phyloP scores from a whole-genome alignment of 2,113 vertebrate species.

The Solea senegalensis region DNA sequence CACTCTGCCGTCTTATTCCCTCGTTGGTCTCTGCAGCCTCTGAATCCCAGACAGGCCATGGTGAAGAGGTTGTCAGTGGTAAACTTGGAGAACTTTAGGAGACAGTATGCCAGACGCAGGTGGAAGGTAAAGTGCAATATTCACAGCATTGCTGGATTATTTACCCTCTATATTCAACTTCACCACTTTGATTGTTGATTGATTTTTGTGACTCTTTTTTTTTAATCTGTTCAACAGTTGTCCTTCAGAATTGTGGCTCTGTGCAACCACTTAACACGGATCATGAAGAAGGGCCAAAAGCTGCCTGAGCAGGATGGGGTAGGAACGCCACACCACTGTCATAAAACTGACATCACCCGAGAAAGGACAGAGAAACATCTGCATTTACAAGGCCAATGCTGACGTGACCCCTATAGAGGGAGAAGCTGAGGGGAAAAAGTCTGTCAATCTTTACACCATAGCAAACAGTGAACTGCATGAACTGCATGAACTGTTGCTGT shows the following conservation, averaged over 20 bases:
- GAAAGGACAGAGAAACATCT: too few species aligned
- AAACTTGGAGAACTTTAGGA: constrained; percentile 95
- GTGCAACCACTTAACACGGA: constrained; percentile 93
- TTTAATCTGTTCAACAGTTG: constrained; percentile 78
- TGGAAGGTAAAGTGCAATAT: constrained; percentile 89
- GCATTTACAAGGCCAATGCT: too few species aligned
- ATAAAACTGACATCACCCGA: neutral
- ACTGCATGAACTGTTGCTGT: too few species aligned
- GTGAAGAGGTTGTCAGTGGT: constrained; percentile 90
- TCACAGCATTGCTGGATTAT: neutral
- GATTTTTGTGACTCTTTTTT: neutral
- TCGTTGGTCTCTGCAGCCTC: constrained; percentile 81
- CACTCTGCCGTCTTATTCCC: constrained; percentile 14
- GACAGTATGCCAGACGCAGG: constrained; percentile 88
- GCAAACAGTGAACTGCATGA: too few species aligned
- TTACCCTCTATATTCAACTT: neutral
- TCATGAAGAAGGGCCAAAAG: constrained; percentile 85
- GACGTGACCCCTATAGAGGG: too few species aligned
- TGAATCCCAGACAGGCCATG: constrained; percentile 87
- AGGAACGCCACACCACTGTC: constrained; percentile 35
- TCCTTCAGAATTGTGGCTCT: constrained; percentile 91
- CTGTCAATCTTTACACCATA: too few species aligned
- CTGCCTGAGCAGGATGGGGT: constrained; percentile 76
- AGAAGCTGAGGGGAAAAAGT: too few species aligned
- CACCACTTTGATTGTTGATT: neutral